Evolutionary conservation across 2,888 invertebrate species (phyloP).

Genomic region (Prosopocoilus inquinatus): DNA sequence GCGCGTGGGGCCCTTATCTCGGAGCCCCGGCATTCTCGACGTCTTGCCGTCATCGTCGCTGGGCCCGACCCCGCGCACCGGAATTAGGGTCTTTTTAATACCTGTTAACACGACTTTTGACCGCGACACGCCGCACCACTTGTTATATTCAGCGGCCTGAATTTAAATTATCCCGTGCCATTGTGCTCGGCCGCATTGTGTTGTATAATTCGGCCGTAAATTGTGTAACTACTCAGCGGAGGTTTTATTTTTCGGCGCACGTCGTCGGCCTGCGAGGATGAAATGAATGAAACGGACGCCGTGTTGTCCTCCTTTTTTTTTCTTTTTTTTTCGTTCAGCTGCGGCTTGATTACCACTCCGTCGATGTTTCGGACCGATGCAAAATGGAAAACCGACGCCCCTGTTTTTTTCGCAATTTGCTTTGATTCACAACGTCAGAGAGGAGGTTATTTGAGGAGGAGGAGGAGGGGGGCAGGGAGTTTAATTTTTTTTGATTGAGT

Average conservation of each 20-base stretch:
- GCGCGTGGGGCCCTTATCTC: slow-evolving; percentile 5
- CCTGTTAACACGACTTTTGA: slow-evolving; percentile 33
- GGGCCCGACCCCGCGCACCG: slow-evolving; percentile 3
- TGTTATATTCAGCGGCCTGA: slow-evolving; percentile 39
- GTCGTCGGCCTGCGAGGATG: slow-evolving; percentile 31
- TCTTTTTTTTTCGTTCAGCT: neutral
- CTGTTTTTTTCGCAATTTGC: neutral
- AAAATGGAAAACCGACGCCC: neutral
- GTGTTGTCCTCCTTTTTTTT: neutral
- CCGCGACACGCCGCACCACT: slow-evolving; percentile 31
- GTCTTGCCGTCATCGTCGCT: slow-evolving; percentile 3
- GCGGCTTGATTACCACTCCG: neutral
- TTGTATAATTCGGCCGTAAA: slow-evolving; percentile 42
- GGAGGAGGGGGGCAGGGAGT: no score
- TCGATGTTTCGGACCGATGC: no score
- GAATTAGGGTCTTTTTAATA: slow-evolving; percentile 25
- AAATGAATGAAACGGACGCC: slow-evolving; percentile 22
- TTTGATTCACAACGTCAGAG: no score
- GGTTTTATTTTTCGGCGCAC: slow-evolving; percentile 39
- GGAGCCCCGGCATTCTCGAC: neutral
- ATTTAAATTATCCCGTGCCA: slow-evolving; percentile 41
- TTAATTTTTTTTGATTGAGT: no score
- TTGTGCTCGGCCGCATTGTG: slow-evolving; percentile 34
- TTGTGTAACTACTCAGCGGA: slow-evolving; percentile 37
- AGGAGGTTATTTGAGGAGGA: no score